Evolutionary conservation across 2,888 invertebrate species (phyloP).

Genomic region (Ectemnius continuus): DNA sequence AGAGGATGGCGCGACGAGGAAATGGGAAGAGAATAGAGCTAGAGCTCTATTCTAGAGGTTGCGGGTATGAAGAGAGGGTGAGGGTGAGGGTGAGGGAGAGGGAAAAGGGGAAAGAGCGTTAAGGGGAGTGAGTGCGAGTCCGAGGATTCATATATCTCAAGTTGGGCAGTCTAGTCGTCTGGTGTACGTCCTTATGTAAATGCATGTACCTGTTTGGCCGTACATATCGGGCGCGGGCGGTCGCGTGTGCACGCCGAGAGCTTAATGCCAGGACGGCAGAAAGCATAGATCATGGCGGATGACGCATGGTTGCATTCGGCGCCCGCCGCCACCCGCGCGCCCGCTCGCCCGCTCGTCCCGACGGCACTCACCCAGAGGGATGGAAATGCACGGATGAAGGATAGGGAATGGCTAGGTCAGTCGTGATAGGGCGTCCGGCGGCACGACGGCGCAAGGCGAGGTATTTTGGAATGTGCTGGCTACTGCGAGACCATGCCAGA

Average conservation of each 20-base stretch:
- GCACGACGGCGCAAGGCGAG: conserved; percentile 19
- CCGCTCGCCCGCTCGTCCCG: conserved; percentile 24
- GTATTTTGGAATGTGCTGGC: conserved; percentile 69
- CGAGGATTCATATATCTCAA: conserved; percentile 26
- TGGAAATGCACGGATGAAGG: conserved; percentile 77
- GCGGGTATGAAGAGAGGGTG: not conserved
- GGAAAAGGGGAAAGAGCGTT: not conserved
- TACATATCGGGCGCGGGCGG: conserved; percentile 34
- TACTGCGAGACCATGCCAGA: conserved; percentile 50
- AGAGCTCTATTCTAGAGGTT: not conserved
- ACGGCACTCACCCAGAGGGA: conserved; percentile 58
- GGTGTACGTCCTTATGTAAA: conserved; percentile 41
- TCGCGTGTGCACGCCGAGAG: conserved; percentile 40
- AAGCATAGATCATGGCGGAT: conserved; percentile 78
- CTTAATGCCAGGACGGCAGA: conserved; percentile 74
- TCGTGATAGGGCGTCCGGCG: conserved; percentile 61
- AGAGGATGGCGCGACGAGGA: not conserved
- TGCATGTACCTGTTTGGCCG: conserved; percentile 9
- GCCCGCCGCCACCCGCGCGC: conserved; percentile 33
- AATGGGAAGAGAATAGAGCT: not conserved
- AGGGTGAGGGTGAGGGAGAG: not conserved
- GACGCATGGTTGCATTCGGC: conserved; percentile 75
- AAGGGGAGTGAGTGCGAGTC: not conserved
- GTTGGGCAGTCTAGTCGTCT: conserved; percentile 18
- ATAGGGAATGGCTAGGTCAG: conserved; percentile 75